Conservation (phyloP, 2,113 vertebrate species). For the Meleagris gallopavo region DNA sequence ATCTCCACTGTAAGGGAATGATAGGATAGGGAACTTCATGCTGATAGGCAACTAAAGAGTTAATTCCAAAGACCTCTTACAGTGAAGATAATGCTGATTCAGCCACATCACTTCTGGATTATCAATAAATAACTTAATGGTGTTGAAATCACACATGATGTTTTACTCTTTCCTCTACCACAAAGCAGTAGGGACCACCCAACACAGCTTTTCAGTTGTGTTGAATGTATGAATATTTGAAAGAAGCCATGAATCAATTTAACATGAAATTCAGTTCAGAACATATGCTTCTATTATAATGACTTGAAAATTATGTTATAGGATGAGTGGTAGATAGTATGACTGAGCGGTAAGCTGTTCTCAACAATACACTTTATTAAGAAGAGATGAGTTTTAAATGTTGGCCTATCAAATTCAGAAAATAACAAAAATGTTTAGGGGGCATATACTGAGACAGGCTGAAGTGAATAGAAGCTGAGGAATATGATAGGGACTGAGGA, state of each 20-base stretch:
- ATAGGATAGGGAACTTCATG: neutral
- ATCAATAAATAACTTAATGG: neutral
- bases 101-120: neutral
- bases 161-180: conserved; percentile 2
- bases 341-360: neutral
- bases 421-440: neutral
- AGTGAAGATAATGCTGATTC: neutral
- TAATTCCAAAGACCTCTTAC: neutral
- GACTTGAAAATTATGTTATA: neutral
- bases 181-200: neutral
- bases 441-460: neutral
- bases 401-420: neutral
- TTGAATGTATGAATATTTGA: neutral
- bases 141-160: neutral
- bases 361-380: neutral
- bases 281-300: neutral
- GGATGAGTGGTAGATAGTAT: neutral
- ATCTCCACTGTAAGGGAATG: neutral
- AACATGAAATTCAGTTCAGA: neutral
- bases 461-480: neutral
- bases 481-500: neutral
- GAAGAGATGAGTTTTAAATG: neutral
- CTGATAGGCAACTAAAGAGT: neutral
- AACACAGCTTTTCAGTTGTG: neutral
- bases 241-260: neutral